Percentiles rank a stretch among this genome's conserved stretches.
Conservation (phyloP, 2,797 vertebrate genomes). For the Sebastes nivosus region DNA sequence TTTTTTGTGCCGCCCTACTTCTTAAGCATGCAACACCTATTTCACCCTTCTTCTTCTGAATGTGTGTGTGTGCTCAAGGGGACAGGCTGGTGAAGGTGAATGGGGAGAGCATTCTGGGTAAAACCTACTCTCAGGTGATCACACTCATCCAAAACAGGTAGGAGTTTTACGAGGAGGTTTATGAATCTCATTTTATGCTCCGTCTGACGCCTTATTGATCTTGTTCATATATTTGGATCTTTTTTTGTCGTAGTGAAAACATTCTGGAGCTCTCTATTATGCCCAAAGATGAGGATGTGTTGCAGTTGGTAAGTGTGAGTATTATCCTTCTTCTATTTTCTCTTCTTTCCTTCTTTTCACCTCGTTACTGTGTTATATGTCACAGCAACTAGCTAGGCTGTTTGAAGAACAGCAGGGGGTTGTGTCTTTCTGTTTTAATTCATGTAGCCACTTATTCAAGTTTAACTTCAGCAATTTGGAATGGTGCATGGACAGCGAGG, state of each 20-base stretch:
- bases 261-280: constrained; percentile 94
- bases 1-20: too few species aligned
- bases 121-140: constrained; percentile 97
- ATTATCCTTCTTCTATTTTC: constrained; percentile 71
- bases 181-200: neutral
- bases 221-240: neutral
- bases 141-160: constrained; percentile 96
- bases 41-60: neutral
- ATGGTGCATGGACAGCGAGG: neutral
- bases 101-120: constrained; percentile 91
- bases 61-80: constrained; percentile 77
- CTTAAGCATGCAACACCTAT: too few species aligned
- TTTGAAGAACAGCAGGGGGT: neutral
- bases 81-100: constrained; percentile 96
- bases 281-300: constrained; percentile 96
- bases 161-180: constrained; percentile 18
- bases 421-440: neutral
- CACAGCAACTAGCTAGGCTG: neutral
- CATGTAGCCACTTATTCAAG: neutral
- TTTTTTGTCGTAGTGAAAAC: constrained; percentile 80
- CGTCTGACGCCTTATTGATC: neutral
- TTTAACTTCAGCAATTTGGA: neutral
- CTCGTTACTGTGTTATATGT: neutral
- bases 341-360: constrained; percentile 31
- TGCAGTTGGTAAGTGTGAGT: constrained; percentile 95